These are phyloP conservation scores for Hyaena hyaena DNA, from an alignment of 2,113 vertebrate genomes.

Conservation along the genomic window DNA sequence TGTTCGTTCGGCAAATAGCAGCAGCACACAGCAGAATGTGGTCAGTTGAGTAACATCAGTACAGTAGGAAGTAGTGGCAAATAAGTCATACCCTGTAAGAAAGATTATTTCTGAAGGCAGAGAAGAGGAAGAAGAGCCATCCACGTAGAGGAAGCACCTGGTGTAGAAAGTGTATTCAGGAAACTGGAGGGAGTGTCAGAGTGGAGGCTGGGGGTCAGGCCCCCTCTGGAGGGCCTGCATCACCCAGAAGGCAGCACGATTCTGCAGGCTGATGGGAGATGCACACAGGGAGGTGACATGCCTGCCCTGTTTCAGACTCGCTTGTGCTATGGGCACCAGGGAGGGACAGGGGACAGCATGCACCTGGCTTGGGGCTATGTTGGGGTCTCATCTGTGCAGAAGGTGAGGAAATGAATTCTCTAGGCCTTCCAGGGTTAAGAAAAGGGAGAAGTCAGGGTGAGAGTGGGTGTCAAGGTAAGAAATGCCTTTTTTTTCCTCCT, in stretches of 20 bases:
- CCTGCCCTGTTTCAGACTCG: neutral
- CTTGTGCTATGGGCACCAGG: accelerated
- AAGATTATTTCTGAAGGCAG: neutral
- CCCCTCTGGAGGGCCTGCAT: neutral
- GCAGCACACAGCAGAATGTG: neutral
- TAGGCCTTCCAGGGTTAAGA: neutral
- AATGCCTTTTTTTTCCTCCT: neutral
- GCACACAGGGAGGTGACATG: accelerated
- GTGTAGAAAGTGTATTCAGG: neutral
- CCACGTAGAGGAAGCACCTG: neutral
- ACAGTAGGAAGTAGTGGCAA: neutral
- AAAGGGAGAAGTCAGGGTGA: neutral
- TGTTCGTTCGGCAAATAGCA: neutral
- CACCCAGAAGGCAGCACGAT: neutral
- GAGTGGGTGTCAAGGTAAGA: neutral
- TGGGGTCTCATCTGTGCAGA: neutral
- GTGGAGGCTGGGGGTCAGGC: accelerated
- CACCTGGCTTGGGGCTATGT: neutral
- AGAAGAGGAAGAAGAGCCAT: neutral
- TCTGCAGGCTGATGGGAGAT: neutral
- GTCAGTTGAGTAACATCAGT: neutral
- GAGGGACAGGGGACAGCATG: neutral
- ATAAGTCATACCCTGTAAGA: neutral
- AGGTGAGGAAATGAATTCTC: neutral
- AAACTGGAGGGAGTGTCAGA: neutral